Evolutionary conservation across 2,797 vertebrate genomes (phyloP), one percentile per base, ranked within the genome.

Genomic region (Tympanoctomys barrerae): DNA sequence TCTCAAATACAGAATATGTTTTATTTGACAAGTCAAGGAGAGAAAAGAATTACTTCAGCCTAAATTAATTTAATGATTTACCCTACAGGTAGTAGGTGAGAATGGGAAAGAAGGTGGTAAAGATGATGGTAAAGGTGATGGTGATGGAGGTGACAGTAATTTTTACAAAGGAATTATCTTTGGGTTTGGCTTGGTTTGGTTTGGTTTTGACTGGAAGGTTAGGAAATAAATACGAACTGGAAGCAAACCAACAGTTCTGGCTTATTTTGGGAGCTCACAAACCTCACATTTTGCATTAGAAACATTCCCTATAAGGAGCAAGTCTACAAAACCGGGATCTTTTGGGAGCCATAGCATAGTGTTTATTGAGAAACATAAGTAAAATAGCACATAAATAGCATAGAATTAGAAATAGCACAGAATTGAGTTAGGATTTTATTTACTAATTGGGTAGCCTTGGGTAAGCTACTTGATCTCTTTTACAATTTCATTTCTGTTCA

Each of bases 401-500:
- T 61, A 21, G 18, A 82, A 90, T 71, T 91, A 31, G 28, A 95
- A 93, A 86, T 80, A 79, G 12, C 31, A 82, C 52, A 90, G 89
- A 61, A n/a, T 16, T 13, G 42, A 68, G 28, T 46, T 87, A 57
- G 52, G 82, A 79, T 62, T 92, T 49, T n/a, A 70, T 62, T 87
- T 87, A 87, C 42, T 70, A 80, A 87, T 36, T 86, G 11, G 46
- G 18, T 88, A 52, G 62, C 68, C 42, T 77, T 52, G n/a, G 18
- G 31, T 70, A 84, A 97, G 77, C n/a, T 79, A 71, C 21, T 80
- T 90, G 83, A 66, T 52, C 19, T 89, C 36, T 80, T 71, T 22
- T 82, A 89, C 78, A 42, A 78, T 94, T 93, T 62, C n/a, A 7
- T 80, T 81, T 89, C 52, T 94, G 68, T 8, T 87, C n/a, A 88